A percentile compares a stretch with the other conserved stretches of the same genome.
These are phyloP conservation scores for Ectemnius continuus DNA, from an alignment of 2,888 invertebrate genomes.

Conservation along the genomic window DNA sequence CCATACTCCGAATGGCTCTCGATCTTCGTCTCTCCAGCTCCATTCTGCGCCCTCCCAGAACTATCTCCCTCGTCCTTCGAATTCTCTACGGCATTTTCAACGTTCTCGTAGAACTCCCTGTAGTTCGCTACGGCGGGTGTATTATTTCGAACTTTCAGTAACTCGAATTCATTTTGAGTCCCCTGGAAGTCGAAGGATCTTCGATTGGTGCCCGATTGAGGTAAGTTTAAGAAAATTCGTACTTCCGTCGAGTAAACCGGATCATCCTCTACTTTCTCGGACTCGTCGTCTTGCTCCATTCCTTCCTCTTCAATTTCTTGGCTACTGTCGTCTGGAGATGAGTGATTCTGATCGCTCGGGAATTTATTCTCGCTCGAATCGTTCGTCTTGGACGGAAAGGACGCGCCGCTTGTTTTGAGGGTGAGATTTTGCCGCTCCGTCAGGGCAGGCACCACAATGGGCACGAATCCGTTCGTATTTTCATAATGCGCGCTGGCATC, in stretches of 20 bases:
- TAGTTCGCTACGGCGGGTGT: conserved; percentile 74
- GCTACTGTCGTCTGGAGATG: background rate
- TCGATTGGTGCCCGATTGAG: conserved; percentile 60
- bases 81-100: conserved; percentile 42
- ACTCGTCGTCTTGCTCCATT: background rate
- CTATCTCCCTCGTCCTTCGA: background rate
- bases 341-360: background rate
- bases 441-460: conserved; percentile 57
- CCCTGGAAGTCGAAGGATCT: conserved; percentile 68
- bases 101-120: conserved; percentile 68
- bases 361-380: conserved; percentile 12
- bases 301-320: background rate
- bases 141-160: conserved; percentile 72
- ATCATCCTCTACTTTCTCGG: conserved; percentile 56
- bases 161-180: conserved; percentile 70
- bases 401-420: background rate
- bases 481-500: conserved; percentile 65
- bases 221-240: conserved; percentile 65
- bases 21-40: conserved; percentile 52
- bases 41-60: conserved; percentile 7
- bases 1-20: conserved; percentile 60
- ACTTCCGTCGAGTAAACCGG: conserved; percentile 68
- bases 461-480: conserved; percentile 73
- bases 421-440: background rate
- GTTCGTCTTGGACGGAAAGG: background rate